Base-by-base conservation (phyloP, 2,797 vertebrate genomes). In the Chloroceryle amazona region DNA sequence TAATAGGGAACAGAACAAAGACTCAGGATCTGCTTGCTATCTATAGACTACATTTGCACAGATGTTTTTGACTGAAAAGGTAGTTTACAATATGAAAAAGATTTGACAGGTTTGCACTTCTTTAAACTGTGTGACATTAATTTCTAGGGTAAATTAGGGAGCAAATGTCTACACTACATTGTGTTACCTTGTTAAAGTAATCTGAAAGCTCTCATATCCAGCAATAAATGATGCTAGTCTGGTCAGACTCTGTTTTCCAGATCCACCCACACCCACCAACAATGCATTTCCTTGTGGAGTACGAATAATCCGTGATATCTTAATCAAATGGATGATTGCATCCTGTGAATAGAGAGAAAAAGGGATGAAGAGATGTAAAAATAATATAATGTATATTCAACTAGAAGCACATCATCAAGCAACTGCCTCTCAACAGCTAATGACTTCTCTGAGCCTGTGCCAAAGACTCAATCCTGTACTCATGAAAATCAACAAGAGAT, bases 221-320 rank as follows among this genome's bases (percentile, higher is more conserved):
- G 99, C 98, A 74, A 99, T 99, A 86, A 98, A 99, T 4, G 99
- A 98, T 2, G 98, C 98, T 74, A 99, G 92, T 81, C 98, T 97
- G 46, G 98, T 99, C 91, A 99, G 98, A 71, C 98, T 99, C 96
- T 99, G 99, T 93, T 99, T 99, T 68, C 99, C 99, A 13, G 99
- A 99, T 65, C 99, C 99, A 25, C 99, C 99, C 17, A 99, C 99
- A n/a, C 99, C 99, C 15, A 99, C 99, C 92, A 99, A 91, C 90
- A 99, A 93, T 14, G 98, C 98, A 96, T 99, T 99, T 52, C 99
- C 99, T 96, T 98, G 98, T 5, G 98, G 98, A 33, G 98, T 99
- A 49, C 98, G 93, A 92, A 99, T 98, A 95, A 99, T 98, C 52
- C 98, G 97, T 1, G 98, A 99, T 96, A 99, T 98, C 96, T 98